These are phyloP conservation scores for Mnemiopsis leidyi DNA, from an alignment of 37 sponge, comb jelly and placozoan species.

Conservation along the genomic window DNA sequence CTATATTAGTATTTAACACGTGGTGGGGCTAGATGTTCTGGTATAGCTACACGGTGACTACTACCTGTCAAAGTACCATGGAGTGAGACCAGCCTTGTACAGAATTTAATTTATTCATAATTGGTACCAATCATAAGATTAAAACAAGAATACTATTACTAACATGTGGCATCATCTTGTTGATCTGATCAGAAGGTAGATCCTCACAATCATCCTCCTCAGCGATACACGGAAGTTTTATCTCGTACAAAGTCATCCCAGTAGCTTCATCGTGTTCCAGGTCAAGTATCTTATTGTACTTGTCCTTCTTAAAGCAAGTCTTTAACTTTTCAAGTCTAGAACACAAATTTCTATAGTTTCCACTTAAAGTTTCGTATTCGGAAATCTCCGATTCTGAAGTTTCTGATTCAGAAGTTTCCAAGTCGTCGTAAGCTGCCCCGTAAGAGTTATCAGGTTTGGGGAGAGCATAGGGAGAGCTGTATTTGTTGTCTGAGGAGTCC, in stretches of 20 bases:
- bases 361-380: slow-evolving; percentile 16
- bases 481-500: background rate
- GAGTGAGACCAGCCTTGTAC: too few species aligned
- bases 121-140: too few species aligned
- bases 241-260: slow-evolving; percentile 7
- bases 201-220: slow-evolving; percentile 51
- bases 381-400: slow-evolving; percentile 37
- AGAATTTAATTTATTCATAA: too few species aligned
- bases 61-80: too few species aligned
- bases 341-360: slow-evolving; percentile 42
- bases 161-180: slow-evolving; percentile 31
- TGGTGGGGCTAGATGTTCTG: too few species aligned
- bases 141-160: too few species aligned
- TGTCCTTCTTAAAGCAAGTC: background rate
- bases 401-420: slow-evolving; percentile 28
- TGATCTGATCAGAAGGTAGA: slow-evolving; percentile 1
- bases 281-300: background rate
- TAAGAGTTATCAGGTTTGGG: slow-evolving; percentile 10
- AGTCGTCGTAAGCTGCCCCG: slow-evolving; percentile 56
- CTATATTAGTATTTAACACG: too few species aligned
- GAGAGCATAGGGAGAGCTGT: background rate
- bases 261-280: background rate
- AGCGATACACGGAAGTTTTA: slow-evolving; percentile 14
- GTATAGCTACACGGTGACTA: too few species aligned
- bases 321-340: background rate